Conservation (phyloP, 2,888 invertebrate genomes). For the Brenthis daphne region DNA sequence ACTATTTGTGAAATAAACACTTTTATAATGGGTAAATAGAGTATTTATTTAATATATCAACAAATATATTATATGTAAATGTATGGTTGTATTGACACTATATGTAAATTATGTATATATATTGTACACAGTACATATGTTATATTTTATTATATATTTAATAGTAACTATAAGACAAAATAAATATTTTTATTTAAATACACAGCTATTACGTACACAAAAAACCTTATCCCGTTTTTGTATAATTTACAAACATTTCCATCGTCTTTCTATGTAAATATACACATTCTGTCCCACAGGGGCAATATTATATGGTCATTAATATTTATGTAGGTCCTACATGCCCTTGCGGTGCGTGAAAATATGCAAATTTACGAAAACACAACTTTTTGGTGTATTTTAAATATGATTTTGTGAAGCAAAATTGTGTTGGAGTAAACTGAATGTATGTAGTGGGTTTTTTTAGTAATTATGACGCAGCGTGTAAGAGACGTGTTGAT, state of each 20-base stretch:
- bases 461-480: slow-evolving; percentile 55
- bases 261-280: slow-evolving; percentile 44
- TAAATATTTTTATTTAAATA: too few species aligned
- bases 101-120: too few species aligned
- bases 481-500: slow-evolving; percentile 55
- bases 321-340: slow-evolving; percentile 61
- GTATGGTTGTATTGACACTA: too few species aligned
- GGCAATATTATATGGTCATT: slow-evolving; percentile 65
- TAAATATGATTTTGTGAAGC: slow-evolving; percentile 66
- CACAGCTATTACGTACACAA: neutral
- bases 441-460: slow-evolving; percentile 38
- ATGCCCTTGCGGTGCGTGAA: slow-evolving; percentile 53
- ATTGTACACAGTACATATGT: too few species aligned
- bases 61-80: too few species aligned
- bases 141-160: neutral
- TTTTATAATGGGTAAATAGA: too few species aligned
- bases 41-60: too few species aligned
- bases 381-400: slow-evolving; percentile 52
- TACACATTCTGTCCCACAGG: slow-evolving; percentile 43
- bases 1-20: too few species aligned
- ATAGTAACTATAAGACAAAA: too few species aligned
- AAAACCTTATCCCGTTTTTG: slow-evolving; percentile 32
- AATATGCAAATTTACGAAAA: slow-evolving; percentile 64
- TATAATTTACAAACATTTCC: slow-evolving; percentile 40
- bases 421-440: slow-evolving; percentile 56